Conservation (phyloP, 2,113 vertebrate species). For the Triplophysa siluroides region DNA sequence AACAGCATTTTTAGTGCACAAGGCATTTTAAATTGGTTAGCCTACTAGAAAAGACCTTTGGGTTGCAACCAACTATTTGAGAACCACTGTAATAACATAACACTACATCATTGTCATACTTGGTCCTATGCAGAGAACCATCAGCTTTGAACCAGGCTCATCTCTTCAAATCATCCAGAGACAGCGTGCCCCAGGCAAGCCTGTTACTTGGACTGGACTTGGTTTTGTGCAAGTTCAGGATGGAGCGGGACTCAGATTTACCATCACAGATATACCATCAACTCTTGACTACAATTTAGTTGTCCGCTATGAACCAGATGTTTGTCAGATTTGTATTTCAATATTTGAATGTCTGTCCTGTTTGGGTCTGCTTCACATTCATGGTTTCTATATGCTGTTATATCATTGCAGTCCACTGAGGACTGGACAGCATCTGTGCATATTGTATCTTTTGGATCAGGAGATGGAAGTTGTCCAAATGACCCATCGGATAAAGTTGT, state of each 20-base stretch:
- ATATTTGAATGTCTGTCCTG: slow-evolving; percentile 4
- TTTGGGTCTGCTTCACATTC: slow-evolving; percentile 1
- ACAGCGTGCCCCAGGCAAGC: slow-evolving; percentile 59
- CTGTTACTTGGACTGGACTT: slow-evolving; percentile 79
- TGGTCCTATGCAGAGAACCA: slow-evolving; percentile 53
- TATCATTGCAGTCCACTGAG: slow-evolving; percentile 70
- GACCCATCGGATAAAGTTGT: slow-evolving; percentile 60
- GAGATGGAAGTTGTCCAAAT: slow-evolving; percentile 62
- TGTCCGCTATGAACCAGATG: slow-evolving; percentile 82
- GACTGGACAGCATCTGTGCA: slow-evolving; percentile 79
- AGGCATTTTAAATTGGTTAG: too few species aligned
- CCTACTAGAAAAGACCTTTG: too few species aligned
- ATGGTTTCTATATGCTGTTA: neutral
- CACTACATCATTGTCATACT: neutral
- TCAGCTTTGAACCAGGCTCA: slow-evolving; percentile 59
- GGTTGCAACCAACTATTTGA: too few species aligned
- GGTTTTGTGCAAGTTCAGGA: slow-evolving; percentile 79
- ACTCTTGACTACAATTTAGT: slow-evolving; percentile 79
- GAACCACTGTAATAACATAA: neutral
- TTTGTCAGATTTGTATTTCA: slow-evolving; percentile 48
- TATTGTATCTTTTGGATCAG: slow-evolving; percentile 57
- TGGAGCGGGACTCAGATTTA: slow-evolving; percentile 80
- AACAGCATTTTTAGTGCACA: too few species aligned
- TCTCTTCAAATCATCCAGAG: slow-evolving; percentile 67
- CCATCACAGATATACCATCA: slow-evolving; percentile 74